Percentiles rank a stretch among this genome's conserved stretches.
Evolutionary conservation across 2,888 invertebrate species (phyloP).

Genomic region (Eutolmus rufibarbis): DNA sequence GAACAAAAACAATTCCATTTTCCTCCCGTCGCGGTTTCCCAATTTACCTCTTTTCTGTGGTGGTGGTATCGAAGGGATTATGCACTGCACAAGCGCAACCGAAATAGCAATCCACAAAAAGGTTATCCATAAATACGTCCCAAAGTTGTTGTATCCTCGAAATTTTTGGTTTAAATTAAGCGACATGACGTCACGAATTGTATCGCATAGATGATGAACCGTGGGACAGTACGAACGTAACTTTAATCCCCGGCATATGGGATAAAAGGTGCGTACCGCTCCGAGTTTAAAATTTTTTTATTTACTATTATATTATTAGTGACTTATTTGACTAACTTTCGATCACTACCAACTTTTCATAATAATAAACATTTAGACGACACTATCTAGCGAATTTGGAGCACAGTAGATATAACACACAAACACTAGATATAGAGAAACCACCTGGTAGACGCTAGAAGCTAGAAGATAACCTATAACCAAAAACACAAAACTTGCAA

Average conservation of each 20-base stretch:
- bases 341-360: slow-evolving; percentile 22
- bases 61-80: slow-evolving; percentile 60
- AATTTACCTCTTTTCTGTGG: slow-evolving; percentile 61
- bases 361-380: slow-evolving; percentile 26
- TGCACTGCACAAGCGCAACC: slow-evolving; percentile 58
- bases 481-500: background rate
- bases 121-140: slow-evolving; percentile 39
- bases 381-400: background rate
- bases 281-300: background rate
- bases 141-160: slow-evolving; percentile 35
- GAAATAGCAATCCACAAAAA: slow-evolving; percentile 52
- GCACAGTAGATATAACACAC: background rate
- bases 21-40: background rate
- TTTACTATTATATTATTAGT: background rate
- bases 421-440: background rate
- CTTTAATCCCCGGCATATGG: slow-evolving; percentile 36
- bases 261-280: background rate
- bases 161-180: slow-evolving; percentile 32
- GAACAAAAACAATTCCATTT: slow-evolving; percentile 45
- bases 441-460: background rate
- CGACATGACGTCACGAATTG: slow-evolving; percentile 39
- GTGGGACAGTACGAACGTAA: background rate
- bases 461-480: background rate
- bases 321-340: too few species aligned
- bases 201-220: slow-evolving; percentile 1